These are phyloP conservation scores for Chiloscyllium punctatum DNA, from an alignment of 2,797 vertebrate species.

Conservation along the genomic window DNA sequence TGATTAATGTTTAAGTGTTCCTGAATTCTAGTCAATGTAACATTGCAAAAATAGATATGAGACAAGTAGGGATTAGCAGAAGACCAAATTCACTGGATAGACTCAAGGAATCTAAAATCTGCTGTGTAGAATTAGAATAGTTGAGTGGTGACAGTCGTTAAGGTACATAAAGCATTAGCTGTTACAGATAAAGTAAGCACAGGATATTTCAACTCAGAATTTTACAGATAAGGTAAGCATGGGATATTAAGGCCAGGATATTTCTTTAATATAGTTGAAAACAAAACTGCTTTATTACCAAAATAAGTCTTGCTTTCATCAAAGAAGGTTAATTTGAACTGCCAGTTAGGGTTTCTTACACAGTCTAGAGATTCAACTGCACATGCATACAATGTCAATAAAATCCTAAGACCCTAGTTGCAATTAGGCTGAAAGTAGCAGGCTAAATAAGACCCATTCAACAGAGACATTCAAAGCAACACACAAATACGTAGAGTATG, in stretches of 20 bases:
- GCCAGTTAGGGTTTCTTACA: not conserved
- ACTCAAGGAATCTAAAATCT: not conserved
- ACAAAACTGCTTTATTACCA: not conserved
- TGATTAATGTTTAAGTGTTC: not conserved
- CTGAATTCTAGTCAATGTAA: not conserved
- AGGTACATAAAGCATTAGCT: not conserved
- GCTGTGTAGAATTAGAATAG: not conserved
- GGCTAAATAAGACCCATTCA: slow-evolving; percentile 51
- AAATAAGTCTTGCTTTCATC: not conserved
- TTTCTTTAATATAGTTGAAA: not conserved
- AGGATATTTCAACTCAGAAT: too few relatives aligned
- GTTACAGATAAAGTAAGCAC: not conserved
- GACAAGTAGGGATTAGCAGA: not conserved
- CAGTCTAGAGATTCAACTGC: not conserved
- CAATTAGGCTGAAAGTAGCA: slow-evolving; percentile 50
- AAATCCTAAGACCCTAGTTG: slow-evolving; percentile 33
- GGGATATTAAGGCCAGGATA: too few relatives aligned
- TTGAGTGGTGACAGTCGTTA: not conserved
- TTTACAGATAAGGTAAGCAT: not conserved
- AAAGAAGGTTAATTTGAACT: not conserved
- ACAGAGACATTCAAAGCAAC: slow-evolving; percentile 50
- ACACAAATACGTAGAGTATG: slow-evolving; percentile 47
- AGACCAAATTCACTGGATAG: not conserved
- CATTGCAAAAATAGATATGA: not conserved
- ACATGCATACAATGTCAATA: not conserved